Conservation (phyloP, 1,140 invertebrate genomes). For the Drosophila sp. region DNA sequence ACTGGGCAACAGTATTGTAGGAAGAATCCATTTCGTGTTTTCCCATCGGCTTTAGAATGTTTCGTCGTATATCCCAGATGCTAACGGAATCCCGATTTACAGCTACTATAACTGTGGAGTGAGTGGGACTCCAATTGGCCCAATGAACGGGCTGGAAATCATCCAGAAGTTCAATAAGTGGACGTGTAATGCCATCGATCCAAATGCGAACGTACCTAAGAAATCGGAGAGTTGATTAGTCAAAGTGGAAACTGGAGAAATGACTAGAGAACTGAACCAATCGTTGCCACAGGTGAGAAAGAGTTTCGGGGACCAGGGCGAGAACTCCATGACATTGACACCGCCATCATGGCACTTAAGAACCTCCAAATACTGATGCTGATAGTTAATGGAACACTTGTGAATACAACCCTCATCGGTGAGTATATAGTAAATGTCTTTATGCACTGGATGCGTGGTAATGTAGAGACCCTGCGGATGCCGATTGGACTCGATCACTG, state of each 20-base stretch:
- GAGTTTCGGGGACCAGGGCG: conserved; percentile 90
- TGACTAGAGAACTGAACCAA: conserved; percentile 85
- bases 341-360: conserved; percentile 92
- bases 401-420: conserved; percentile 93
- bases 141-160: conserved; percentile 87
- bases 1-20: conserved; percentile 67
- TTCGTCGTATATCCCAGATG: conserved; percentile 90
- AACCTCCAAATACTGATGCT: conserved; percentile 89
- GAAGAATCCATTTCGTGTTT: conserved; percentile 81
- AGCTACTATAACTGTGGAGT: conserved; percentile 92
- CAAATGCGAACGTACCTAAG: conserved; percentile 89
- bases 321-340: conserved; percentile 91
- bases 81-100: conserved; percentile 89
- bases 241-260: too few relatives aligned
- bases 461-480: conserved; percentile 87
- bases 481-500: conserved; percentile 64
- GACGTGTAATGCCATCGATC: conserved; percentile 89
- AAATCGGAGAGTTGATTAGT: background rate
- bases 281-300: conserved; percentile 94
- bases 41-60: conserved; percentile 87
- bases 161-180: conserved; percentile 87
- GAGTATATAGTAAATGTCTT: conserved; percentile 90
- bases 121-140: conserved; percentile 92
- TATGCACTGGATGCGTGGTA: conserved; percentile 88
- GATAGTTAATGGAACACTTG: conserved; percentile 89